Evolutionary conservation across 2,888 invertebrate genomes (phyloP).

Genomic region (Conomelus anceps): DNA sequence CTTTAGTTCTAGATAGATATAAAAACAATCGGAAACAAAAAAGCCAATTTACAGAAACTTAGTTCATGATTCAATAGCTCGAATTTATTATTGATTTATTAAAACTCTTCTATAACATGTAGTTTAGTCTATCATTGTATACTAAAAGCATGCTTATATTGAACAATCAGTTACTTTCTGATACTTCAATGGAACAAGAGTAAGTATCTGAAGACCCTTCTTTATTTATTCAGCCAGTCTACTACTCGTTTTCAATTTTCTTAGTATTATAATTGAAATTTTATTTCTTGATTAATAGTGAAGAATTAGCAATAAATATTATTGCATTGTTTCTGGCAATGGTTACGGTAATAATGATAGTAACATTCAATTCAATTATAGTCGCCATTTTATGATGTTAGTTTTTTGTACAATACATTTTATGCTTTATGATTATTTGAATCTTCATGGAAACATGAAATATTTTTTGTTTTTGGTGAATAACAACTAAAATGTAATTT

Average conservation of each 20-base stretch:
- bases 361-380: background rate
- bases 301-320: background rate
- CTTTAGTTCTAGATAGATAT: too few species aligned
- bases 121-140: background rate
- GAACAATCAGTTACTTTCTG: background rate
- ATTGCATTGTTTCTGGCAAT: background rate
- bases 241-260: background rate
- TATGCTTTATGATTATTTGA: too few species aligned
- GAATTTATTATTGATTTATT: background rate
- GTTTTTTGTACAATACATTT: too few species aligned
- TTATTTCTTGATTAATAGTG: background rate
- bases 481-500: too few species aligned
- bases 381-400: too few species aligned
- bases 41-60: too few species aligned
- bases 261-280: background rate
- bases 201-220: background rate
- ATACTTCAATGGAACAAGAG: background rate
- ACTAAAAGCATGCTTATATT: background rate
- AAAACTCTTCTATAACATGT: background rate
- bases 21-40: too few species aligned
- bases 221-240: background rate
- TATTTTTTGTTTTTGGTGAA: too few species aligned
- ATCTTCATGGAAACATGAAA: too few species aligned
- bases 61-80: too few species aligned
- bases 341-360: background rate